Evolutionary conservation across 2,113 vertebrate species (phyloP).

Genomic region (Lutjanus erythropterus): DNA sequence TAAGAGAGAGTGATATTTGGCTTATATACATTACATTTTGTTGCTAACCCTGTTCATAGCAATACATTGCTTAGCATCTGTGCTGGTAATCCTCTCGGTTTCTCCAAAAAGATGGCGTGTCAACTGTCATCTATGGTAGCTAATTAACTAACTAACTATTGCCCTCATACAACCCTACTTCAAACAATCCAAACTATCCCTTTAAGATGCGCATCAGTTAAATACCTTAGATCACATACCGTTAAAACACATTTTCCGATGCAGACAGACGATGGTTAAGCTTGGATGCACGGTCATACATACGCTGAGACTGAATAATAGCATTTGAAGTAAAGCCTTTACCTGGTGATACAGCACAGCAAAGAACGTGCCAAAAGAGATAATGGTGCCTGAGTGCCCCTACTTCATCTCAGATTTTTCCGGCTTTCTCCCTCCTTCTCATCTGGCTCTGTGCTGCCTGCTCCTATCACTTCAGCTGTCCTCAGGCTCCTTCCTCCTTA

Average conservation of each 20-base stretch:
- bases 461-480: slow-evolving; percentile 59
- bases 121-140: no score
- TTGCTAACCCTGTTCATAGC: no score
- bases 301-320: not conserved
- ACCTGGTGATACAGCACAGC: slow-evolving; percentile 26
- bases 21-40: no score
- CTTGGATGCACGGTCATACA: not conserved
- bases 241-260: not conserved
- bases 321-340: slow-evolving; percentile 15
- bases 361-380: slow-evolving; percentile 39
- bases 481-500: slow-evolving; percentile 55
- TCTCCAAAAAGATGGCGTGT: no score
- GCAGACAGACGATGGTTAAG: not conserved
- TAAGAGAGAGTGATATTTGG: no score
- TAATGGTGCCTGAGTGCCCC: slow-evolving; percentile 22
- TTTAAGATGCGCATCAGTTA: not conserved
- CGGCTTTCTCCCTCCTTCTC: slow-evolving; percentile 24
- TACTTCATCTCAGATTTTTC: slow-evolving; percentile 45
- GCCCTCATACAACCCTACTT: no score
- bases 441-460: slow-evolving; percentile 52
- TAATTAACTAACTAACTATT: no score
- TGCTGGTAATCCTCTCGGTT: no score
- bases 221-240: not conserved
- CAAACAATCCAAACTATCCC: no score
- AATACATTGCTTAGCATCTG: no score